Evolutionary conservation across 2,888 invertebrate species (phyloP), one percentile per base, ranked within the genome.

Genomic region (Plebejus anna): DNA sequence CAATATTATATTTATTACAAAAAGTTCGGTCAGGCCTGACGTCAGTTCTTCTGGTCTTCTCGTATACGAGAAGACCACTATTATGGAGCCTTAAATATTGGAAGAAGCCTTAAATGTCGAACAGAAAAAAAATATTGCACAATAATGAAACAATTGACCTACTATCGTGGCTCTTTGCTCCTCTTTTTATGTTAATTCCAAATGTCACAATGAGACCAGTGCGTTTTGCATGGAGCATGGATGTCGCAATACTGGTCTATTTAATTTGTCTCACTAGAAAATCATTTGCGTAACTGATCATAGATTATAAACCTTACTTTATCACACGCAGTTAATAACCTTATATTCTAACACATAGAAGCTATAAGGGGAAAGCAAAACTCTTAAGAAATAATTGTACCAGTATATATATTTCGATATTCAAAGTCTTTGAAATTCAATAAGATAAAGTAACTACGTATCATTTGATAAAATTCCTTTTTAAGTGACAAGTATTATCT

Each of bases 241-340:
- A 82, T 89, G 89, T 86, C 79, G 88, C 82, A 89, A 90, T 83
- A 83, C 55, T 83, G 86, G 82, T 88, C 85, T 82, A 84, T 83
- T 85, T 84, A 85, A 83, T 82, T 81, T 85, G 86, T 86, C 85
- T 83, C 84, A 80, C 76, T 81, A 79, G 83, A 82, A 82, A 82
- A 81, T 82, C 81, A 82, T 81, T 88, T 89, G 84, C 85, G 84
- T 83, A 80, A 82, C 66, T 28, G 32, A 51, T 55, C 73, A 32
- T 47, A 72, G 72, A 72, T 47, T 72, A 42, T 42, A 51, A 28
- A 16, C 28, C 32, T 59, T 2, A 4, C 1, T 1, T 11, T 61
- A 7, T 61, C 22, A 61, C 71, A 71, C 47, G 11, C 22, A 47
- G 28, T 47, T 16, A 2, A 32, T 1, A 5, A 28, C 73, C 16